Evolutionary conservation across 2,113 vertebrate genomes (phyloP).

Genomic region (Pseudopipra pipra): DNA sequence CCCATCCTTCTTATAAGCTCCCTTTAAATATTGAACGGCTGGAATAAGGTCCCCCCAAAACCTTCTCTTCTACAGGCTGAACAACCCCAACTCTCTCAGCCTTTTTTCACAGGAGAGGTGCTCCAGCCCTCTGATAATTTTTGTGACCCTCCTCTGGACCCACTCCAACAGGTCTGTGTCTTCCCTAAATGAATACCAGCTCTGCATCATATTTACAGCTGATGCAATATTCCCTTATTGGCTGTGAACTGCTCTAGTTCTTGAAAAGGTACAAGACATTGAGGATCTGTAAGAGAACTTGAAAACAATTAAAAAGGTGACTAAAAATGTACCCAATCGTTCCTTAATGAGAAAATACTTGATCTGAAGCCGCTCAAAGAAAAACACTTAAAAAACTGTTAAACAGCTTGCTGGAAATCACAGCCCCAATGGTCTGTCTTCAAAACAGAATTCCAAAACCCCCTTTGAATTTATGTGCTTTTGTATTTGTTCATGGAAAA

Average conservation of each 20-base stretch:
- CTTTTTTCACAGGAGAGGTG: neutral
- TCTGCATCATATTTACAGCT: neutral
- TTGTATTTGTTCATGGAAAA: neutral
- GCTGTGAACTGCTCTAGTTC: neutral
- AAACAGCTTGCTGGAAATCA: neutral
- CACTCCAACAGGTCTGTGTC: neutral
- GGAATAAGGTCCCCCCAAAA: fast-evolving
- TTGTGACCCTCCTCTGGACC: neutral
- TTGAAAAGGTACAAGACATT: neutral
- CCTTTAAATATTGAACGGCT: neutral
- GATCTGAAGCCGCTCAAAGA: neutral
- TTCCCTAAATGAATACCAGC: neutral
- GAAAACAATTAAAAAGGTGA: neutral
- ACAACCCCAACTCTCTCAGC: neutral
- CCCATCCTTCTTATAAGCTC: neutral
- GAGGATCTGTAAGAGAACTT: neutral
- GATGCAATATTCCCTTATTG: neutral
- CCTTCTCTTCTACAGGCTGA: neutral
- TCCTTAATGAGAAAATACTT: neutral
- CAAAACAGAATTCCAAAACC: neutral
- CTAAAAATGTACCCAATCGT: neutral
- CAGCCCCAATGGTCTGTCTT: neutral
- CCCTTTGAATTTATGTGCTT: neutral
- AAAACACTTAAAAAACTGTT: neutral
- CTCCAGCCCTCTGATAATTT: neutral